Base-by-base conservation (phyloP, 2,797 vertebrate species). In the Potorous gilbertii region DNA sequence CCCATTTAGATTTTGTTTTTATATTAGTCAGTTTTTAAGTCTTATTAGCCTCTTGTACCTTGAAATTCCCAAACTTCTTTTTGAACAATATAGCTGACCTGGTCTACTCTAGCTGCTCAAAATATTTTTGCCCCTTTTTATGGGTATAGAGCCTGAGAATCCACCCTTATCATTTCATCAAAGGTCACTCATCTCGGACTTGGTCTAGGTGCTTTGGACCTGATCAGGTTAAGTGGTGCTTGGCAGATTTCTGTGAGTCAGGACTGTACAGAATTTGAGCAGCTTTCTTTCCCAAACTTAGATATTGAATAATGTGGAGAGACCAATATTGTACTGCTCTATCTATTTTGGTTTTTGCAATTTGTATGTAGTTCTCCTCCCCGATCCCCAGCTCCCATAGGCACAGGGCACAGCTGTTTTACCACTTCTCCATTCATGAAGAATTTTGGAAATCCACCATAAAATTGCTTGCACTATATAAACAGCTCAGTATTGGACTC, bases 321-420 rank as follows among this genome's bases (percentile, higher is more conserved):
- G 21, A 46, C 56, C 62, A 12, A n/a, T 27, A 14, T 56, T 52
- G 74, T 21, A 54, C 91, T 13, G 56, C 50, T 59, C 1, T 31
- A 34, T 91, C n/a, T 24, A 46, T 18, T 94, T 52, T 92, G 55
- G 92, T 95, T 90, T 95, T 90, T 91, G 56, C 16, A 11, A 29
- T 14, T 34, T 95, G 21, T 66, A 0, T 56, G 1, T 46, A 92
- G 6, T 40, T 46, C 50, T 91, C 40, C 52, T 8, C 52, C 50
- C 50, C 50, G 4, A 4, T 4, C 52, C 52, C 52, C 52, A 52
- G 3, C 50, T 87, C 91, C 95, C 56, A 28, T 31, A 54, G 9
- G 34, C 29, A 54, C 13, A 52, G 9, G 21, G 1, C 56, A 54
- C 1, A 8, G 31, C 40, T 90, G 34, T 34, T 28, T 95, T 46